Conservation (phyloP, 92 coral and sea anemone genomes). For the Epizoanthus illoricatus region DNA sequence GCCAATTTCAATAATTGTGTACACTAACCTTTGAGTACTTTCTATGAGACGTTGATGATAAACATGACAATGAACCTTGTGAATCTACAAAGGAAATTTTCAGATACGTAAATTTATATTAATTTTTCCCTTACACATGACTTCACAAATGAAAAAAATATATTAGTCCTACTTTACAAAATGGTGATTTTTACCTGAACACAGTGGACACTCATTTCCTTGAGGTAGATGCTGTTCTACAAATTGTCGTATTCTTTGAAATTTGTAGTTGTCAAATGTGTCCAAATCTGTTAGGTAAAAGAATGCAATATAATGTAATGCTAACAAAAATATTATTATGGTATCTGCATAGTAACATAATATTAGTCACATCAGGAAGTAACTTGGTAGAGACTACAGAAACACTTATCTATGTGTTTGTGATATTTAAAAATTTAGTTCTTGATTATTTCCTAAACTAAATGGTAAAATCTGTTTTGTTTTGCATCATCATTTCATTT, state of each 20-base stretch:
- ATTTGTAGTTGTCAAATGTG: constrained; percentile 83
- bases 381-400: too few relatives aligned
- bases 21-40: constrained; percentile 65
- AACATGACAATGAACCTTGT: constrained; percentile 9
- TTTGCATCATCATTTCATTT: too few relatives aligned
- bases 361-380: too few relatives aligned
- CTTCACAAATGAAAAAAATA: not conserved
- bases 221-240: constrained; percentile 65
- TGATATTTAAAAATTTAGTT: too few relatives aligned
- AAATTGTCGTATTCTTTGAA: constrained; percentile 76
- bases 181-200: constrained; percentile 51
- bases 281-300: constrained; percentile 67
- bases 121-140: too few relatives aligned
- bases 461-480: too few relatives aligned
- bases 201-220: constrained; percentile 61
- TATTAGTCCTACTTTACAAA: not conserved
- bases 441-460: too few relatives aligned
- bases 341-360: too few relatives aligned
- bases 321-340: not conserved
- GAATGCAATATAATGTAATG: not conserved
- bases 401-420: too few relatives aligned
- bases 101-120: not conserved
- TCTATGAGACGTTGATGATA: constrained; percentile 52
- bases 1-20: not conserved
- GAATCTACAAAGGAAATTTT: not conserved